A percentile compares a stretch with the other conserved stretches of the same genome.
Conservation (phyloP, 2,888 invertebrate species). For the Caenorhabditis macrosperma region DNA sequence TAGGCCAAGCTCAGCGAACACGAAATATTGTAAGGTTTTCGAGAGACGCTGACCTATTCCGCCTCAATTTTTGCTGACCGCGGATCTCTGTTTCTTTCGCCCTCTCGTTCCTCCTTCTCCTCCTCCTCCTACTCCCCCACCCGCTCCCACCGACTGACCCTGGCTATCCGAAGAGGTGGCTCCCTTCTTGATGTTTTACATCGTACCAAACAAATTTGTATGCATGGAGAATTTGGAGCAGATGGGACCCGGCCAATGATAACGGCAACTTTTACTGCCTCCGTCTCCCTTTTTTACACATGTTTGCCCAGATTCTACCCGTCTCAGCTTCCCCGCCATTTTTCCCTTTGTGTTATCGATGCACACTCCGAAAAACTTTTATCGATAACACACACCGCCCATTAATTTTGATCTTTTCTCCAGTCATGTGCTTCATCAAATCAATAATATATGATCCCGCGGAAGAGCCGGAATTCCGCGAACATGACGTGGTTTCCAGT, state of each 20-base stretch:
- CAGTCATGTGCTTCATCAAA: slow-evolving; percentile 39
- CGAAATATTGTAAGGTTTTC: slow-evolving; percentile 27
- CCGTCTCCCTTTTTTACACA: slow-evolving; percentile 14
- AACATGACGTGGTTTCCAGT: neutral
- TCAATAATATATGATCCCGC: slow-evolving; percentile 16
- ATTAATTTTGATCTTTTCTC: slow-evolving; percentile 57
- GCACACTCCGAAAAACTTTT: slow-evolving; percentile 39
- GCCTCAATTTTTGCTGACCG: slow-evolving; percentile 32
- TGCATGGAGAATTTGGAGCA: slow-evolving; percentile 17
- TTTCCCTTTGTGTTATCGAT: slow-evolving; percentile 14
- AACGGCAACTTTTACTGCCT: slow-evolving; percentile 6
- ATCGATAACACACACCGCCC: slow-evolving; percentile 58
- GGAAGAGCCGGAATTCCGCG: neutral
- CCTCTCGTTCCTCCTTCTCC: too few relatives aligned
- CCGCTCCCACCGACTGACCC: slow-evolving; percentile 13
- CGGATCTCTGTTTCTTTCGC: slow-evolving; percentile 26
- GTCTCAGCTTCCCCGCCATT: neutral
- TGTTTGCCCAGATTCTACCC: slow-evolving; percentile 18
- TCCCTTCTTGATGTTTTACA: slow-evolving; percentile 20
- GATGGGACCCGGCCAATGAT: slow-evolving; percentile 17
- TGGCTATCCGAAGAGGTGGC: slow-evolving; percentile 3
- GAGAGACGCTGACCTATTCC: slow-evolving; percentile 31
- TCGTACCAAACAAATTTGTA: slow-evolving; percentile 26
- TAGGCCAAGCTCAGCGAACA: slow-evolving; percentile 17
- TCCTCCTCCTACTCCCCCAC: slow-evolving; percentile 13